Conservation (phyloP, 2,888 invertebrate genomes). For the Selenia dentaria region DNA sequence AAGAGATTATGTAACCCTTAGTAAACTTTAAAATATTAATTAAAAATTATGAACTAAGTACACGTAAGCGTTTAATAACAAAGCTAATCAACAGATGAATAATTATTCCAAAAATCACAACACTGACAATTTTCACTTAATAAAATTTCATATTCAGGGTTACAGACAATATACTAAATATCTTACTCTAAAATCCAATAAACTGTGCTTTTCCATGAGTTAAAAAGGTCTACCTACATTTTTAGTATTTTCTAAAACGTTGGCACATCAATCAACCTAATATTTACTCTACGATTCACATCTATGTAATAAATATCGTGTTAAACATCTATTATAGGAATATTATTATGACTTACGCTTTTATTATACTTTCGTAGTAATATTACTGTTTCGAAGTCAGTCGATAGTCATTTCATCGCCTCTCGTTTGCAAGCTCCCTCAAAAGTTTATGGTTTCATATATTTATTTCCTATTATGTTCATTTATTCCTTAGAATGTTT, state of each 20-base stretch:
- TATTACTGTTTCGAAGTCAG: slow-evolving; percentile 29
- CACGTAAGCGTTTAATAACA: slow-evolving; percentile 6
- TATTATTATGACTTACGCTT: slow-evolving; percentile 41
- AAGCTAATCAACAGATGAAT: slow-evolving; percentile 29
- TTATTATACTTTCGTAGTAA: slow-evolving; percentile 35
- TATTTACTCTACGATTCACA: slow-evolving; percentile 47
- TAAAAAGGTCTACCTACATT: slow-evolving; percentile 44
- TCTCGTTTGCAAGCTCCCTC: not conserved
- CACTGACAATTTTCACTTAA: slow-evolving; percentile 55
- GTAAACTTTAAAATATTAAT: slow-evolving; percentile 14
- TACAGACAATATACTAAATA: slow-evolving; percentile 45
- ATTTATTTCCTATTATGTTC: slow-evolving; percentile 16
- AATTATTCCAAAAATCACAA: slow-evolving; percentile 57
- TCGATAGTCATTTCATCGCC: slow-evolving; percentile 25
- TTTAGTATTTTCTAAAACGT: slow-evolving; percentile 42
- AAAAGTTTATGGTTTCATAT: not conserved
- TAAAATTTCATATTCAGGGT: slow-evolving; percentile 40
- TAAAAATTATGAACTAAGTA: slow-evolving; percentile 16
- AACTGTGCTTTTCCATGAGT: slow-evolving; percentile 46
- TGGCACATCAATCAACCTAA: slow-evolving; percentile 65
- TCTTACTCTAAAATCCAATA: slow-evolving; percentile 33
- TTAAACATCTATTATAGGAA: slow-evolving; percentile 54
- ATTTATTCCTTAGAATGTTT: slow-evolving; percentile 23
- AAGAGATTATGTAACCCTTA: slow-evolving; percentile 43
- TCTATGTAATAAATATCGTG: slow-evolving; percentile 41